phyloP scores from a whole-genome alignment of 2,797 vertebrate species.

The Gobio occitaniae region DNA sequence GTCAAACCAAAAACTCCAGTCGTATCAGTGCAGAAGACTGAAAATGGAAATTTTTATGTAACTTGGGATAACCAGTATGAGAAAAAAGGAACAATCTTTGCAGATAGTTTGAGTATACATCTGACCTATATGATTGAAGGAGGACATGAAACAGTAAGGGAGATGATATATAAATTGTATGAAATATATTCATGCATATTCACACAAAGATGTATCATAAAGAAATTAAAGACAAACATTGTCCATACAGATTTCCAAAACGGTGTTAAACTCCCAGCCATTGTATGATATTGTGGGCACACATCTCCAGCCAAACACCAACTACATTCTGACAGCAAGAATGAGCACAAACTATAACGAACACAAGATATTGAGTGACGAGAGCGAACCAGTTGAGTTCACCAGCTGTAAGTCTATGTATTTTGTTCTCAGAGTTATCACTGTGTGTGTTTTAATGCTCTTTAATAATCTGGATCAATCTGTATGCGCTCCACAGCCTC shows the following conservation, averaged over 20 bases:
- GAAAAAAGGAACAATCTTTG: accelerated
- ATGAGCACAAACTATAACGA: constrained; percentile 14
- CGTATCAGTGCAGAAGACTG: constrained; percentile 27
- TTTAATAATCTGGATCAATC: neutral
- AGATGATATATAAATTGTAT: neutral
- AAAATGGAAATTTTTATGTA: constrained; percentile 49
- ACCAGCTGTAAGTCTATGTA: constrained; percentile 54
- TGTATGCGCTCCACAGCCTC: constrained; percentile 42
- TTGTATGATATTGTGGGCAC: constrained; percentile 36
- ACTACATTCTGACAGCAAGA: constrained; percentile 56
- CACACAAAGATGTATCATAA: neutral
- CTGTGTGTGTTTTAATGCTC: neutral
- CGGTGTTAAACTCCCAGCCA: accelerated
- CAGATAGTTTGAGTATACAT: neutral
- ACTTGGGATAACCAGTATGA: constrained; percentile 54
- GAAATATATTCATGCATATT: too few species aligned
- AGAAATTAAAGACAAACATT: neutral
- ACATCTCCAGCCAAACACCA: constrained; percentile 48
- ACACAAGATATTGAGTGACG: constrained; percentile 48
- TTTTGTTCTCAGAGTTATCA: neutral
- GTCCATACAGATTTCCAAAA: neutral
- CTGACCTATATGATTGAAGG: constrained; percentile 55
- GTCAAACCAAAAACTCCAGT: constrained; percentile 66
- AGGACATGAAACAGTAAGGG: constrained; percentile 49
- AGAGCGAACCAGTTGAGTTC: constrained; percentile 57